These are phyloP conservation scores for Diploscapter pachys DNA, from an alignment of 1,140 invertebrate species.

Conservation along the genomic window DNA sequence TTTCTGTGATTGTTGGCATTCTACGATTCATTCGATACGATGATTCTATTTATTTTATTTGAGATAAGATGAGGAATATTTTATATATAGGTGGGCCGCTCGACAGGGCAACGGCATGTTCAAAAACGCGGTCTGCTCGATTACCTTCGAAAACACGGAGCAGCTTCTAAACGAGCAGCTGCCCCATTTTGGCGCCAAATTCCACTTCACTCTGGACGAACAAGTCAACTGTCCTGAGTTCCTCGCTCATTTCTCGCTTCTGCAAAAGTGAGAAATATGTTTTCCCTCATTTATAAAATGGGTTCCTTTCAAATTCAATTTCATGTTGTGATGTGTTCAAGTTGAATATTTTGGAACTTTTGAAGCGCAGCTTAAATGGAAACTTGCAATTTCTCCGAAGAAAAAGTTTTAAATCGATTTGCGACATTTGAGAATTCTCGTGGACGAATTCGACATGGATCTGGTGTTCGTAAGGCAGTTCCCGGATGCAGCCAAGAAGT, in stretches of 20 bases:
- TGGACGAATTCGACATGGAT: slow-evolving; percentile 76
- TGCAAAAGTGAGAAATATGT: slow-evolving; percentile 68
- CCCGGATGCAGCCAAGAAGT: slow-evolving; percentile 74
- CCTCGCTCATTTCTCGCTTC: slow-evolving; percentile 83
- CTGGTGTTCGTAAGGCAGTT: slow-evolving; percentile 73
- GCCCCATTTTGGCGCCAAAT: slow-evolving; percentile 90
- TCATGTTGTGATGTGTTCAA: slow-evolving; percentile 47
- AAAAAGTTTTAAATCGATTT: too few relatives aligned
- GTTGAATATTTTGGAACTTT: slow-evolving; percentile 46
- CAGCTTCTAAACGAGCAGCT: slow-evolving; percentile 60
- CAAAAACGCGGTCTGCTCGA: slow-evolving; percentile 60
- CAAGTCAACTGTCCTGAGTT: slow-evolving; percentile 98
- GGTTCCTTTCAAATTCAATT: too few relatives aligned
- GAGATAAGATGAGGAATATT: slow-evolving; percentile 4
- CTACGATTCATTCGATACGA: not conserved
- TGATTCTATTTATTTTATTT: slow-evolving; percentile 10
- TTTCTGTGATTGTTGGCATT: too few relatives aligned
- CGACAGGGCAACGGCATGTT: slow-evolving; percentile 33
- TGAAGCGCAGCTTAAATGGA: not conserved
- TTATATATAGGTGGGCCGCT: slow-evolving; percentile 37
- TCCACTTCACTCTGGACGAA: slow-evolving; percentile 89
- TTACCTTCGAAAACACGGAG: slow-evolving; percentile 59
- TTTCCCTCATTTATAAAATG: slow-evolving; percentile 30
- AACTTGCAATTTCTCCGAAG: slow-evolving; percentile 31
- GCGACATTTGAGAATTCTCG: slow-evolving; percentile 65